A percentile compares a stretch with the other conserved stretches of the same genome.
Conservation (phyloP, 2,113 vertebrate species). For the Puffinus mauretanicus region DNA sequence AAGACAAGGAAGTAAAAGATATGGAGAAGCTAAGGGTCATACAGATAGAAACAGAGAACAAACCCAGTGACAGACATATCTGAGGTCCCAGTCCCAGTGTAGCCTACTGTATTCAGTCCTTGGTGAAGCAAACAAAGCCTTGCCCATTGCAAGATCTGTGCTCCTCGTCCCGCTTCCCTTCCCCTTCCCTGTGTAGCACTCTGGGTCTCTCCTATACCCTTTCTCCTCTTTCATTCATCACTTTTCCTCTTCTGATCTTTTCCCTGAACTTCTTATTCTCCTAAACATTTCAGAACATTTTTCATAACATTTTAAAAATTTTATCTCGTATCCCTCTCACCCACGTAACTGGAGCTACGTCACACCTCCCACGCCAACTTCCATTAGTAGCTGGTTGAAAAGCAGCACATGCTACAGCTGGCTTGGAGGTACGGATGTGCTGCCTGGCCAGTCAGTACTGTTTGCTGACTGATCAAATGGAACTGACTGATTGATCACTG, state of each 20-base stretch:
- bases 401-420: neutral
- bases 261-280: neutral
- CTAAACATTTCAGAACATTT: neutral
- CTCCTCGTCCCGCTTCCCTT: too few species aligned
- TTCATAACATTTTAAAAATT: neutral
- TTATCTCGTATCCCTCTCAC: neutral
- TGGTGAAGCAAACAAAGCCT: neutral
- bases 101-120: neutral
- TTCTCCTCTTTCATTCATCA: neutral
- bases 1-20: neutral
- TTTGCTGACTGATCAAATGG: neutral
- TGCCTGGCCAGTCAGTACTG: neutral
- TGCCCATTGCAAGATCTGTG: neutral
- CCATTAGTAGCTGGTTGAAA: neutral
- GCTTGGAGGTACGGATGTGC: neutral
- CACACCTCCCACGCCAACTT: neutral
- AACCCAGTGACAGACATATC: neutral
- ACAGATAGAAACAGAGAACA: neutral
- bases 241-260: neutral
- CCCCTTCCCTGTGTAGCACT: neutral
- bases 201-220: neutral
- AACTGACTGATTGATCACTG: neutral
- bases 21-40: neutral
- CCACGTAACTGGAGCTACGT: fast-evolving
- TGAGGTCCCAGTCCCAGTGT: neutral